Base-by-base conservation (phyloP, 2,113 vertebrate species). In the Phylloscopus trochiloides region DNA sequence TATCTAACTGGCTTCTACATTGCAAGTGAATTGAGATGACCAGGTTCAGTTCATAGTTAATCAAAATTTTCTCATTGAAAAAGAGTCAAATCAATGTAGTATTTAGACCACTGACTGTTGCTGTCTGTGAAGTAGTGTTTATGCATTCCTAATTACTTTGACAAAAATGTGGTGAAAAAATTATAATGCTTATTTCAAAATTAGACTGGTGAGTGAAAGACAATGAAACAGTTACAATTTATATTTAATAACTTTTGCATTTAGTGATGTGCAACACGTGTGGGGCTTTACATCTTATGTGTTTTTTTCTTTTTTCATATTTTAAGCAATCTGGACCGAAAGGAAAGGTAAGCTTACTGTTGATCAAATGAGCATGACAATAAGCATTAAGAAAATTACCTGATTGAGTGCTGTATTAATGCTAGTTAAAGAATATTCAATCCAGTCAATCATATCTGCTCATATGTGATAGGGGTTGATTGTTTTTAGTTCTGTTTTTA, bases 261-360 rank as follows among this genome's bases (percentile, higher is more conserved):
- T 59, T 88, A 88, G 55, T 92, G 65, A 90, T 95, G 34, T 97
- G 34, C 72, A 86, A 83, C 47, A 88, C 63, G 10, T 96, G 21
- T 95, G 93, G 81, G 93, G 68, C 87, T 94, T 96, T 97, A 90
- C 87, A 94, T 97, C 96, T 97, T 97, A 97, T 91, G 32, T 51
- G 90, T 97, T 92, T 95, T 90, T 92, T 91, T 97, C 97, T 95
- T 94, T 94, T 78, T 97, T 97, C 96, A 96, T 95, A 94, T 97
- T 96, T 97, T 97, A 98, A 98, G 98, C 98, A 98, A 96, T 98
- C 98, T 98, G 96, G 98, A 98, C 91, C 94, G 98, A 98, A 98
- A 98, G 93, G 98, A 99, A 97, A 98, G 98, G 98, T 98, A 98
- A 98, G 98, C 73, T 88, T 72, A 74, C 94, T 93, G 68, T 87